Conservation (phyloP, 1,140 invertebrate genomes). For the Platyscapa corneri region DNA sequence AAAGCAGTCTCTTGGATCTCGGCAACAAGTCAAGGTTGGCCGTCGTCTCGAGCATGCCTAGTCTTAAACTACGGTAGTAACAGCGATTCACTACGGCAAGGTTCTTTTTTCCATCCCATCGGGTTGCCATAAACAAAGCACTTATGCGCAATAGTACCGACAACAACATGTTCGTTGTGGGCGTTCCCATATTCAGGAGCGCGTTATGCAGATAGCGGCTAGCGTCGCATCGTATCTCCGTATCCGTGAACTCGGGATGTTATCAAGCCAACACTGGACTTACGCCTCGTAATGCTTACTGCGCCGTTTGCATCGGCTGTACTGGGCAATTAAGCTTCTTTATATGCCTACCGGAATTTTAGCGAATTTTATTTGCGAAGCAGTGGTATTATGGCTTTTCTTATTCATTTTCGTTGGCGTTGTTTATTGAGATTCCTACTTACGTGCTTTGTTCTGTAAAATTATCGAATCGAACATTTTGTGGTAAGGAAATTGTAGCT, state of each 20-base stretch:
- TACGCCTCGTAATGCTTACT: too few relatives aligned
- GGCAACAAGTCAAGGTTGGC: too few relatives aligned
- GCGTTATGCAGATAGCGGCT: conserved; percentile 3
- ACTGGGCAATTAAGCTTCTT: conserved; percentile 9
- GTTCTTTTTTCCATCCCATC: not conserved
- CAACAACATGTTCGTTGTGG: not conserved
- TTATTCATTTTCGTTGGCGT: not conserved
- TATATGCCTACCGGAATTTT: conserved; percentile 6
- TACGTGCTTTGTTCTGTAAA: not conserved
- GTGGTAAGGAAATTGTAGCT: not conserved
- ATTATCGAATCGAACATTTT: not conserved
- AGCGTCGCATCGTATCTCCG: too few relatives aligned
- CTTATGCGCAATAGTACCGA: not conserved
- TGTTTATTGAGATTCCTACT: not conserved
- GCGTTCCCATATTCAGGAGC: not conserved
- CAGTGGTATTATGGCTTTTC: not conserved
- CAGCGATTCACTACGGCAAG: too few relatives aligned
- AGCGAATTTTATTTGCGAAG: conserved; percentile 15
- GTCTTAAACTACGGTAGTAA: too few relatives aligned
- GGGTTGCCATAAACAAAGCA: too few relatives aligned
- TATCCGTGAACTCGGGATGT: not conserved
- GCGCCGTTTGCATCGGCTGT: not conserved
- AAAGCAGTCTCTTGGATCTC: not conserved
- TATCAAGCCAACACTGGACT: not conserved
- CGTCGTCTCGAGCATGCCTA: too few relatives aligned